phyloP scores from a whole-genome alignment of 2,797 vertebrate genomes.

The Acipenser ruthenus region DNA sequence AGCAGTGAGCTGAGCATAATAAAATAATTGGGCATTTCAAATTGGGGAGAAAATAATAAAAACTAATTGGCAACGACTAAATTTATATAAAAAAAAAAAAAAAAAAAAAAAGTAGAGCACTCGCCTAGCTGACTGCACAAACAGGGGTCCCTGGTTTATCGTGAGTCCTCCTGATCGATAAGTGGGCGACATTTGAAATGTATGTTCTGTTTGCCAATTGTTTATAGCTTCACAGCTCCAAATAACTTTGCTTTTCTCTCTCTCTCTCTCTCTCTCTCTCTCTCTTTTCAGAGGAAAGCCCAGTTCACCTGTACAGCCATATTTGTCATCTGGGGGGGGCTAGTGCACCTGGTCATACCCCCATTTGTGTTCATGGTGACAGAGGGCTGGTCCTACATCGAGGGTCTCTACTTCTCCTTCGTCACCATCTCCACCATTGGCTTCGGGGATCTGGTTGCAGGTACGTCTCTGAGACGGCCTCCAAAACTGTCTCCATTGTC shows the following conservation, averaged over 20 bases:
- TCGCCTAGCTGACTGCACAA: background rate
- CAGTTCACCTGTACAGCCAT: conserved; percentile 93
- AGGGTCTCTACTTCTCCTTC: conserved; percentile 96
- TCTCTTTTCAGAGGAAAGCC: conserved; percentile 74
- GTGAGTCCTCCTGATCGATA: background rate
- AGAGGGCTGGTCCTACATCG: conserved; percentile 88
- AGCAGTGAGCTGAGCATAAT: too few relatives aligned
- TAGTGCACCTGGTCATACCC: conserved; percentile 88
- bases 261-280: background rate
- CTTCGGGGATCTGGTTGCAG: conserved; percentile 92
- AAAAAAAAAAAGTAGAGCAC: too few relatives aligned
- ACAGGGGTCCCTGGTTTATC: background rate
- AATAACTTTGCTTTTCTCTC: background rate
- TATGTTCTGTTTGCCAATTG: background rate
- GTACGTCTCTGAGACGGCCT: conserved; percentile 45
- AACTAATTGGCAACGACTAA: too few relatives aligned
- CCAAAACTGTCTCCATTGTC: too few relatives aligned
- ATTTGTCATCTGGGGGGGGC: conserved; percentile 88
- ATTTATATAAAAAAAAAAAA: too few relatives aligned
- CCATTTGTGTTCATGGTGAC: conserved; percentile 94
- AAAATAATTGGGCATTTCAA: too few relatives aligned
- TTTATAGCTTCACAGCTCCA: conserved; percentile 9
- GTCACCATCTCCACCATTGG: conserved; percentile 96
- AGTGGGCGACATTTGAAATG: background rate
- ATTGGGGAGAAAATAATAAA: too few relatives aligned